Base-by-base conservation (phyloP, 1,140 invertebrate species). In the Harpegnathos saltator region DNA sequence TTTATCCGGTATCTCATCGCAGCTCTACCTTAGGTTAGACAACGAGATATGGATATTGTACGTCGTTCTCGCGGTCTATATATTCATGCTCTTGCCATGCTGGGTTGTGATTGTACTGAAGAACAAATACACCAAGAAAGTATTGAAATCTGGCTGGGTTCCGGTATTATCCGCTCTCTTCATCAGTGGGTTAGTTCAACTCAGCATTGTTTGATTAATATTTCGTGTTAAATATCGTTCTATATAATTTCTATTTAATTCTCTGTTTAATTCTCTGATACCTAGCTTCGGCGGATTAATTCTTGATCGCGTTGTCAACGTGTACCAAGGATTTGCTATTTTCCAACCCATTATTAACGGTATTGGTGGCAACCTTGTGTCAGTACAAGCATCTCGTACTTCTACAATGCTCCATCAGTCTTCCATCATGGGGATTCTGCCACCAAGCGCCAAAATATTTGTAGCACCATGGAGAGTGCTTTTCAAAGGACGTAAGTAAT, bases 331-430 rank as follows among this genome's bases (percentile, higher is more conserved):
- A 24, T 98, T 98, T 92, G 97, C 97, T 56, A 97, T 98, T 19
- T 99, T 98, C 93, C 97, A 98, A 92, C 98, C 98, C 0, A 98
- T 99, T 24, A 98, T 99, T 59, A 98, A 98, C 90, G 98, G 99
- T 15, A 98, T 99, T 87, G 99, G 99, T 61, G 99, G 99, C 9
- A 99, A 99, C 94, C 95, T 99, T 88, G 99, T 99, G 0, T 99
- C 98, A 33, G 98, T 99, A n/a, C 98, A 99, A 94, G 97, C 98
- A 0, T 98, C 98, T 87, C 96, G 98, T 90, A 97, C 99, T 87
- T 98, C 98, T 15, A 99, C 99, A 1, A 97, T 97, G 94, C 95
- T 99, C 44, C 98, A 99, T 93, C 96, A 97, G 92, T 97, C 96
- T 19, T 96, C 97, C 19, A 95, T 97, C 44, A 96, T 96, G 82